phyloP scores from a whole-genome alignment of 1,140 invertebrate species.

The Lethocerus indicus region DNA sequence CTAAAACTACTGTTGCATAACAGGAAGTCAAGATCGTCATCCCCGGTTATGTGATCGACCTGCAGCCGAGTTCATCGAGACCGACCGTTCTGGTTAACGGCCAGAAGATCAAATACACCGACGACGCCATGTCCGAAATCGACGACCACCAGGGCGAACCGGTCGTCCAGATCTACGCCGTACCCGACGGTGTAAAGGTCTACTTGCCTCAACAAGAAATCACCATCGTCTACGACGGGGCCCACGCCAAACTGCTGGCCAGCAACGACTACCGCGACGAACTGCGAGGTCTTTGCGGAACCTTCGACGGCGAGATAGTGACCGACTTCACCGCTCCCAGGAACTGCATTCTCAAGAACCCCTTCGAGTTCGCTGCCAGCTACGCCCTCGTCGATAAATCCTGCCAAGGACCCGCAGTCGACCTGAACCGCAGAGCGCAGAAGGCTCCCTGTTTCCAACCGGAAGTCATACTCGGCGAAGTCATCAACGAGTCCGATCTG shows the following conservation, averaged over 20 bases:
- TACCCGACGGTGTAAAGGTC: conserved; percentile 26
- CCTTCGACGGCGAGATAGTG: conserved; percentile 32
- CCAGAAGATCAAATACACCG: conserved; percentile 18
- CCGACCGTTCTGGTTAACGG: conserved; percentile 23
- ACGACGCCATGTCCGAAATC: conserved; percentile 16
- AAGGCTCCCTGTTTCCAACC: conserved; percentile 23
- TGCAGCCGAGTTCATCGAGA: conserved; percentile 14
- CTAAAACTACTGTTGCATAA: too few relatives aligned
- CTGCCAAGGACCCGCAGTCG: conserved; percentile 26
- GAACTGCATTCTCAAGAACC: conserved; percentile 30
- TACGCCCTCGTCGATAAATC: conserved; percentile 31
- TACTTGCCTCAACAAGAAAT: conserved; percentile 28
- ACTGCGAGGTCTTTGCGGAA: conserved; percentile 44
- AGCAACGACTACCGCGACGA: conserved; percentile 27
- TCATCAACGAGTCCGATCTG: conserved; percentile 11
- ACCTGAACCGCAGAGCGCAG: conserved; percentile 16
- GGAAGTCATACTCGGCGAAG: conserved; percentile 12
- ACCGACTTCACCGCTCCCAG: conserved; percentile 38
- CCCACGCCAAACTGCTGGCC: conserved; percentile 27
- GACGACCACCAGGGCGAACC: conserved; percentile 19
- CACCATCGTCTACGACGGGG: conserved; percentile 32
- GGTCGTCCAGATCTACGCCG: conserved; percentile 30
- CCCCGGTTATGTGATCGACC: conserved; percentile 17
- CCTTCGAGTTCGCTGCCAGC: conserved; percentile 31
- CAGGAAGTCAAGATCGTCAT: conserved; percentile 22